Percentiles rank a stretch among this genome's conserved stretches.
Evolutionary conservation across 2,113 vertebrate genomes (phyloP).

Genomic region (Alectura lathami): DNA sequence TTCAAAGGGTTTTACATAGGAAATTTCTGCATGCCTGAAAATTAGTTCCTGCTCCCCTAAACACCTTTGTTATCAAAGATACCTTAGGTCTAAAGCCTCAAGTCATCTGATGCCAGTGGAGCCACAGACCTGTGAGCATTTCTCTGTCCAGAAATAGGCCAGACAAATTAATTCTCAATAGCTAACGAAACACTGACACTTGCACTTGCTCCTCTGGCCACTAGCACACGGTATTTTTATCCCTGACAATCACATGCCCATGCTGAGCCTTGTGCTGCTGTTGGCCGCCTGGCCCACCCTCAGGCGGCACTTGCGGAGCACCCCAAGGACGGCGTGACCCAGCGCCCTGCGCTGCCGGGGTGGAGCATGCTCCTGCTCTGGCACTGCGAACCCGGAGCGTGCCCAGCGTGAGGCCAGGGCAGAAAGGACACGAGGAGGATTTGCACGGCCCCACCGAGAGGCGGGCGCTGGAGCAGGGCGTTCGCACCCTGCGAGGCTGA

Average conservation of each 20-base stretch:
- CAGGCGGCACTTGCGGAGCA: background rate
- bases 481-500: background rate
- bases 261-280: background rate
- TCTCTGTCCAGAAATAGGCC: background rate
- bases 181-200: background rate
- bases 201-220: background rate
- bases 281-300: background rate
- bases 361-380: background rate
- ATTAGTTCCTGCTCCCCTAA: background rate
- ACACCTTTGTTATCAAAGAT: background rate
- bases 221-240: accelerated
- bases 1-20: background rate
- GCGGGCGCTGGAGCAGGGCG: accelerated
- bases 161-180: background rate
- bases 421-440: background rate
- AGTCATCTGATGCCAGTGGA: accelerated
- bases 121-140: background rate
- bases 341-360: background rate
- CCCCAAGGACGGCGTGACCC: accelerated
- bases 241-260: background rate
- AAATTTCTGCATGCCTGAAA: background rate
- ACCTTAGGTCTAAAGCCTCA: background rate
- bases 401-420: accelerated
- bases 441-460: no score
- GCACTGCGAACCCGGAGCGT: background rate